Evolutionary conservation across 2,888 invertebrate species (phyloP), one percentile per base, ranked within the genome.

Genomic region (Antheraea yamamai): DNA sequence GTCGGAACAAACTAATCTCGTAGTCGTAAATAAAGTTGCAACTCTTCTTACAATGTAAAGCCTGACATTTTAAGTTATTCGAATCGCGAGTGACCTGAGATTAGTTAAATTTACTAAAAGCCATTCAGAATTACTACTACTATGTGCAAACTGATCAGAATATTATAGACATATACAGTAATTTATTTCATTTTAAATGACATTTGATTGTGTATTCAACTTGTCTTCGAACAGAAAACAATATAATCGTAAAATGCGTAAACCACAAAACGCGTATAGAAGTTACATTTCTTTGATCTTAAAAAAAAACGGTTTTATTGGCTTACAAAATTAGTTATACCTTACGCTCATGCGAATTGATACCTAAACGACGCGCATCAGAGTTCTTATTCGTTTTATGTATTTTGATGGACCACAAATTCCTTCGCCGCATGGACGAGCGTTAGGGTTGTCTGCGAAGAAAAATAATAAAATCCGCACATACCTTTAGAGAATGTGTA

Each of bases 271-370:
- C 26, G 26, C 30, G 30, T 26, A 66, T 66, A 30, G 30, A 66
- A 66, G 26, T 26, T 66, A 66, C 30, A 66, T 66, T 30, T 66
- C 64, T 66, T 66, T 66, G 64, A 66, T 66, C 64, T 66, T 66
- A 2, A 66, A 16, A 66, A 55, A 66, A 66, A 18, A 4, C 64
- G 64, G 30, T 66, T 66, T 66, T 66, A 66, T 30, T 66, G 26
- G 30, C 30, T 14, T 66, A 66, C 30, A 16, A 66, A 66, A 30
- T 66, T 66, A 30, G 23, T 26, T 26, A 64, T 16, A 1, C 26
- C 26, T 30, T 66, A 30, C 30, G 12, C 30, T 16, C 64, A 64
- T 30, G 64, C 64, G 30, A 66, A 66, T 30, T 8, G 26, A 3
- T 12, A 66, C 30, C 20, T 30, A 66, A 66, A 16, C 30, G 26